Evolutionary conservation across 2,888 invertebrate genomes (phyloP).

Genomic region (Dryocosmus kuriphilus): DNA sequence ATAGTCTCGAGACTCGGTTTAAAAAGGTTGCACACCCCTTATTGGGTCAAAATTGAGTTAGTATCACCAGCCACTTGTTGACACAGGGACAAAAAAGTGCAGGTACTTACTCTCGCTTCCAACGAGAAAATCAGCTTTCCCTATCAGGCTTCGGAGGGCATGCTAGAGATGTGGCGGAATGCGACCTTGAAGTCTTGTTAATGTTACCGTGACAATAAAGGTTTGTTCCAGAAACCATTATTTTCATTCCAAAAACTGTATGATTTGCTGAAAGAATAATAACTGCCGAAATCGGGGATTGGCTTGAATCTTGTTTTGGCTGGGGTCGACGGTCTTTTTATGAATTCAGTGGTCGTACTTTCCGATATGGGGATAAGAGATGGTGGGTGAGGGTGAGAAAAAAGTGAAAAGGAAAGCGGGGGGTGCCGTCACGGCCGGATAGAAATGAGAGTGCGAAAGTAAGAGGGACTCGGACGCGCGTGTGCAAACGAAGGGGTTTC

Average conservation of each 20-base stretch:
- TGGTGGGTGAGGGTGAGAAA: constrained; percentile 55
- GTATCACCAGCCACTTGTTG: constrained; percentile 42
- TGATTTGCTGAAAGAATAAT: background rate
- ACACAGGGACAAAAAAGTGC: background rate
- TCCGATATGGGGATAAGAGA: constrained; percentile 60
- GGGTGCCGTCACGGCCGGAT: constrained; percentile 61
- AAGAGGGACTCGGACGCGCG: constrained; percentile 53
- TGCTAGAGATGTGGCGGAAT: constrained; percentile 6
- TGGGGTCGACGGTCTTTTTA: constrained; percentile 53
- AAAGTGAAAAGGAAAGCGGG: constrained; percentile 57
- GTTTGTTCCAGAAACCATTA: background rate
- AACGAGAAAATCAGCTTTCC: constrained; percentile 34
- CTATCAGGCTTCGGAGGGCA: background rate
- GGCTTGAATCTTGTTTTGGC: background rate
- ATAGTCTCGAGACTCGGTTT: constrained; percentile 42
- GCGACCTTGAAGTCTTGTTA: constrained; percentile 19
- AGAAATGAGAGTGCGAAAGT: constrained; percentile 53
- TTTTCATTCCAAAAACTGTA: background rate
- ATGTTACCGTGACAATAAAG: constrained; percentile 7
- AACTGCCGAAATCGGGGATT: background rate
- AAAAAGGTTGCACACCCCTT: constrained; percentile 63
- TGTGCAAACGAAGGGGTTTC: constrained; percentile 60
- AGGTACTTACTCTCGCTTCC: background rate
- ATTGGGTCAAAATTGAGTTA: constrained; percentile 64
- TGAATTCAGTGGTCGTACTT: constrained; percentile 58